Evolutionary conservation across 2,888 invertebrate species (phyloP), one percentile per base, ranked within the genome.

Genomic region (Stenichneumon culpator): DNA sequence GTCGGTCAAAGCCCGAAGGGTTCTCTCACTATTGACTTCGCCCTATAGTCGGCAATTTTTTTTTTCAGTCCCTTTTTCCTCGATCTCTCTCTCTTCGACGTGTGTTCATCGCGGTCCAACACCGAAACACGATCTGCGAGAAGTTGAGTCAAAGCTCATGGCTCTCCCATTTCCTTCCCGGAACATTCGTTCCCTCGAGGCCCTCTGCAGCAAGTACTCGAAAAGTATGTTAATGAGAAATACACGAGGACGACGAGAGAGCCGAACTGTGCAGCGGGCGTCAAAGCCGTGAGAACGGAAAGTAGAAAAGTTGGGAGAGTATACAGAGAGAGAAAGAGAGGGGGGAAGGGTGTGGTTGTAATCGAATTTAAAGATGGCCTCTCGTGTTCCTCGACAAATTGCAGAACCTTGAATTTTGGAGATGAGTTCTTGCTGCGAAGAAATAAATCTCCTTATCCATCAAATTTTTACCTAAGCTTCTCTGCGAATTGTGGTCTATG

Each of bases 191-290:
- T 39, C 67, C 22, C 50, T 69, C 25, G 19, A 67, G 54, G 65
- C 67, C 67, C 68, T 57, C 25, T 11, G 57, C 3, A 11, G 57
- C 22, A 47, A 57, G 57, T 57, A 57, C 57, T 25, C 57, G 57
- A 57, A 88, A 87, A 88, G 84, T 87, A 87, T 87, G 87, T 88
- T 88, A 88, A 88, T 88, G 89, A 87, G 89, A 87, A 86, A 88
- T 86, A 87, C 79, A 86, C 79, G 89, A 86, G 79, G 47, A 50
- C 9, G 82, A 74, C 81, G 78, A 70, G 57, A 44, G 75, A 78
- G 70, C 70, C 72, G 65, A 86, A 86, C 78, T 81, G 83, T 83
- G 44, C 67, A 68, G 65, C 19, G 25, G 52, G 69, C 32, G 28
- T 47, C 16, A 25, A 19, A 22, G 39, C 47, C 39, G 22, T 70